Evolutionary conservation across 1,140 invertebrate genomes (phyloP).

Genomic region (Pseudomyrmex dendroicus): DNA sequence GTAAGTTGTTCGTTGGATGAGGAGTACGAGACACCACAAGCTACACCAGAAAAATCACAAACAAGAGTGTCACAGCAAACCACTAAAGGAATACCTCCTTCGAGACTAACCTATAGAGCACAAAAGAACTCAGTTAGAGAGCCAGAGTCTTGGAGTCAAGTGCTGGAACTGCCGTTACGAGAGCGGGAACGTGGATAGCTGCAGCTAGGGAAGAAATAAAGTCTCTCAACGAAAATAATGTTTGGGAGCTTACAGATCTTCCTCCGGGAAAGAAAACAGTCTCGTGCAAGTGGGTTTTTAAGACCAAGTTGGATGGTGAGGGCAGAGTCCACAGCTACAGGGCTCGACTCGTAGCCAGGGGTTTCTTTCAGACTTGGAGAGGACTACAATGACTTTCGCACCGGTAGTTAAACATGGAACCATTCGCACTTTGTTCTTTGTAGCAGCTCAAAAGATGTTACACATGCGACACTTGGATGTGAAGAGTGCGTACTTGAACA

Average conservation of each 20-base stretch:
- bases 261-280: constrained; percentile 61
- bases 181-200: too few relatives aligned
- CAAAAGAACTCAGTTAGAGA: too few relatives aligned
- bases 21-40: too few relatives aligned
- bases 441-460: background rate
- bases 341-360: constrained; percentile 83
- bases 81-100: too few relatives aligned
- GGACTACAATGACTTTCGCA: constrained; percentile 79
- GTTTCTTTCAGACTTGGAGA: constrained; percentile 79
- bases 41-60: too few relatives aligned
- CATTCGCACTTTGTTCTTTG: background rate
- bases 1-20: too few relatives aligned
- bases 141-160: too few relatives aligned
- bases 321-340: constrained; percentile 76
- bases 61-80: too few relatives aligned
- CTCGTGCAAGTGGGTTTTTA: constrained; percentile 81
- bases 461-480: background rate
- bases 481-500: background rate
- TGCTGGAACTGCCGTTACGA: too few relatives aligned
- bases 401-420: background rate
- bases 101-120: too few relatives aligned
- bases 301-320: constrained; percentile 74
- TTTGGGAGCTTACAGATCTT: constrained; percentile 72
- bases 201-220: too few relatives aligned
- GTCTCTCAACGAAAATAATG: constrained; percentile 48